These are phyloP conservation scores for Tenthredo amoena DNA, from an alignment of 2,888 invertebrate genomes.

Conservation along the genomic window DNA sequence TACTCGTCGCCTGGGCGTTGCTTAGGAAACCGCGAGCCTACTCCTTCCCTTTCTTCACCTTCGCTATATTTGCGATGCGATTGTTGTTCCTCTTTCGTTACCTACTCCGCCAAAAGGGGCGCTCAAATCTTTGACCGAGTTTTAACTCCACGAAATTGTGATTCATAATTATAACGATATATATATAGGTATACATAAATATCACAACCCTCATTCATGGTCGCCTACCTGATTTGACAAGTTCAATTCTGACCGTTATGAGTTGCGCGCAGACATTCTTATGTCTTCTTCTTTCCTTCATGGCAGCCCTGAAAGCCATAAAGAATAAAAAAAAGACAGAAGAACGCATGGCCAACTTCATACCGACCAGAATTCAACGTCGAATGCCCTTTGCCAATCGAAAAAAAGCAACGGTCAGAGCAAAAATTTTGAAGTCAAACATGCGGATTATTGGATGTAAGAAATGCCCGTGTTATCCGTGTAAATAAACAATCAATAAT, in stretches of 20 bases:
- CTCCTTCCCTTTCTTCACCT: background rate
- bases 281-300: too few relatives aligned
- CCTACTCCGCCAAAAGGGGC: background rate
- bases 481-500: background rate
- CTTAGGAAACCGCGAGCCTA: constrained; percentile 30
- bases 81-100: constrained; percentile 31
- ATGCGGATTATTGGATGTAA: background rate
- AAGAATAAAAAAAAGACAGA: too few relatives aligned
- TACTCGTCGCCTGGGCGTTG: constrained; percentile 41
- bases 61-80: background rate
- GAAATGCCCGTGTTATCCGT: background rate
- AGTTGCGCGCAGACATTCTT: too few relatives aligned
- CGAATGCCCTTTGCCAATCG: too few relatives aligned
- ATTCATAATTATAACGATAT: background rate
- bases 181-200: background rate
- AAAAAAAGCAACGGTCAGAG: background rate
- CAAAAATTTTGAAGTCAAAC: background rate
- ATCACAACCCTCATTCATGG: too few relatives aligned
- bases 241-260: too few relatives aligned
- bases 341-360: too few relatives aligned
- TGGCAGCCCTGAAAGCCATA: too few relatives aligned
- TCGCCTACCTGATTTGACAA: too few relatives aligned
- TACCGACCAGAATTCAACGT: too few relatives aligned
- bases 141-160: background rate
- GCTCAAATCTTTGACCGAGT: background rate